Conservation (phyloP, 1,140 invertebrate genomes). For the Macrobrachium nipponense region DNA sequence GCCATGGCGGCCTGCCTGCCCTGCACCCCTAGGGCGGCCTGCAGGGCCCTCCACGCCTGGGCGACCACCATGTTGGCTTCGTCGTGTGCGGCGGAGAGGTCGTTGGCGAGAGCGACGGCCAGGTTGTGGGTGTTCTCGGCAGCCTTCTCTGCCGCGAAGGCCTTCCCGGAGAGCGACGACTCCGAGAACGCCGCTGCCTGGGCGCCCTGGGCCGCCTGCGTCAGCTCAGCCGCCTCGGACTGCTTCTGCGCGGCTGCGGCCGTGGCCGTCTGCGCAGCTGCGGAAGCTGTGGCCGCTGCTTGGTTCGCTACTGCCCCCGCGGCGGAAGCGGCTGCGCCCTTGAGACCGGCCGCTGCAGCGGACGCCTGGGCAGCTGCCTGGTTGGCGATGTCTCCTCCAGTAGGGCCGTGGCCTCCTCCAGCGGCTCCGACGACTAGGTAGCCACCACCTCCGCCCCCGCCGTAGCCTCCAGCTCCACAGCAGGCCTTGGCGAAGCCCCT, state of each 20-base stretch:
- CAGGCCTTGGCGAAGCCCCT: not conserved
- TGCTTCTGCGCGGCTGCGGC: not conserved
- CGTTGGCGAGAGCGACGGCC: not conserved
- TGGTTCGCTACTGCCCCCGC: not conserved
- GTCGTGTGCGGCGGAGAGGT: constrained; percentile 58
- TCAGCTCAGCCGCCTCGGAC: not conserved
- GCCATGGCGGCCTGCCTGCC: constrained; percentile 6
- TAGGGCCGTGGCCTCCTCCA: constrained; percentile 4
- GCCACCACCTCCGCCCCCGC: not conserved
- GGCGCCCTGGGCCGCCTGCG: not conserved
- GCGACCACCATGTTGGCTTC: constrained; percentile 17
- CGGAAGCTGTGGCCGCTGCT: not conserved
- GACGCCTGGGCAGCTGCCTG: not conserved
- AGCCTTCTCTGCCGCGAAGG: not conserved
- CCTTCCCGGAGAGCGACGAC: not conserved
- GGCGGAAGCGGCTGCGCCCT: not conserved
- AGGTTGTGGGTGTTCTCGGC: not conserved
- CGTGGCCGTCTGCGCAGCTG: not conserved
- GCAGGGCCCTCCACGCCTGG: not conserved
- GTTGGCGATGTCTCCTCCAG: constrained; percentile 1
- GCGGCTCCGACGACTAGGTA: not conserved
- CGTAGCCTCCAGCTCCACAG: not conserved
- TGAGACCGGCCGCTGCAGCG: constrained; percentile 2
- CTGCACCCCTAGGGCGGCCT: not conserved
- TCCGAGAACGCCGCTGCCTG: not conserved